Percentiles rank a stretch among this genome's conserved stretches.
phyloP scores from a whole-genome alignment of 2,797 vertebrate species.

The Salmo trutta region DNA sequence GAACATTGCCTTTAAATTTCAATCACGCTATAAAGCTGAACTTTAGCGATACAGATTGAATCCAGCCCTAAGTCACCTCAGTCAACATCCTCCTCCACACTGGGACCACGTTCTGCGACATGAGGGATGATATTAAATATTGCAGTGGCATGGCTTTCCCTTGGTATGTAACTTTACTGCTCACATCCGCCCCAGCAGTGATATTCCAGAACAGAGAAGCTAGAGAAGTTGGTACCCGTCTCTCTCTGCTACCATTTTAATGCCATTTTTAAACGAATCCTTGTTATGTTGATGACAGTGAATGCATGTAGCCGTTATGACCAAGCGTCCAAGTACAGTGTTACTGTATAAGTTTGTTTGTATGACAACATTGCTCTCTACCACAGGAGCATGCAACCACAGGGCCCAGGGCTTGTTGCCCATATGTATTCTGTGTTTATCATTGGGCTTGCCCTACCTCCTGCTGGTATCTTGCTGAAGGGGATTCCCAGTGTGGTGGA shows the following conservation, averaged over 20 bases:
- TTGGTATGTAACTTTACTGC: constrained; percentile 41
- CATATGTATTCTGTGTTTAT: background rate
- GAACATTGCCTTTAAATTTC: too few relatives aligned
- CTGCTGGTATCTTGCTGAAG: constrained; percentile 83
- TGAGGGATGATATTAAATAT: constrained; percentile 18
- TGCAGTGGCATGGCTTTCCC: constrained; percentile 46
- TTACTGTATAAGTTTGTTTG: background rate
- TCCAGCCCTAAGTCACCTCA: constrained; percentile 43
- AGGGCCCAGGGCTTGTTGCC: too few relatives aligned
- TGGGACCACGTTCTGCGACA: too few relatives aligned
- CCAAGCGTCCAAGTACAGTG: background rate
- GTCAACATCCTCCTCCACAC: constrained; percentile 24
- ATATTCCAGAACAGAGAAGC: too few relatives aligned
- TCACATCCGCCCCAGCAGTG: too few relatives aligned
- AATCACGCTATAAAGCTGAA: too few relatives aligned
- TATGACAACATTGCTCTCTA: background rate
- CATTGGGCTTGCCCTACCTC: constrained; percentile 47
- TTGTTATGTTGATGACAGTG: background rate
- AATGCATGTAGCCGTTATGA: background rate
- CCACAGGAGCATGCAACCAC: background rate
- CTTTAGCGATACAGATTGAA: background rate
- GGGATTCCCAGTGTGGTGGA: constrained; percentile 85
- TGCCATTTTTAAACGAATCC: background rate
- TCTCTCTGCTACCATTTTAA: background rate
- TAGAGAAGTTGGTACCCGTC: too few relatives aligned